Conservation (phyloP, 2,888 invertebrate species). For the Lepidochitona cinerea region DNA sequence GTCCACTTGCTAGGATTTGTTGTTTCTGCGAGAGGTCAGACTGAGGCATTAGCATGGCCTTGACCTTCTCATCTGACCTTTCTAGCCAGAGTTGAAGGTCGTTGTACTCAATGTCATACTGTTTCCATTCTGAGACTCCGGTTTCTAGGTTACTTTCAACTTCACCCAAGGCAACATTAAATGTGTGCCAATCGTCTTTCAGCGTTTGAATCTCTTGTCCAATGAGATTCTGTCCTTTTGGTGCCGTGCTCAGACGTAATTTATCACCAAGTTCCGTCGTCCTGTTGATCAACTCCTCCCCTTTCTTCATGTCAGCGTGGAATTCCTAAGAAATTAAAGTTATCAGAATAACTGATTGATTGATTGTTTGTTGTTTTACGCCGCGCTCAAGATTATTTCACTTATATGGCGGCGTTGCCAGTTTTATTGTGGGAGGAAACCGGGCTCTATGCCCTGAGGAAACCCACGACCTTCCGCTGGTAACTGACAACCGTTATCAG, state of each 20-base stretch:
- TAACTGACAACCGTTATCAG: too few species aligned
- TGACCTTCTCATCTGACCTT: conserved; percentile 49
- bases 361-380: not conserved
- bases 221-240: conserved; percentile 62
- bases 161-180: conserved; percentile 73
- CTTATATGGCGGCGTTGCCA: not conserved
- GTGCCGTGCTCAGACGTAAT: conserved; percentile 76
- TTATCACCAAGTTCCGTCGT: conserved; percentile 77
- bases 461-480: not conserved
- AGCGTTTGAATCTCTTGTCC: conserved; percentile 57
- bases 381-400: not conserved
- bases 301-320: conserved; percentile 75
- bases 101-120: conserved; percentile 88
- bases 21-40: conserved; percentile 51
- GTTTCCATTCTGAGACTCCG: conserved; percentile 90
- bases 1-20: conserved; percentile 45
- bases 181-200: conserved; percentile 62
- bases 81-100: conserved; percentile 86
- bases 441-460: not conserved
- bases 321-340: conserved; percentile 72
- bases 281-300: conserved; percentile 76
- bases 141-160: conserved; percentile 86
- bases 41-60: conserved; percentile 45
- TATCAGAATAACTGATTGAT: too few species aligned
- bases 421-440: not conserved